A percentile compares a stretch with the other conserved stretches of the same genome.
Conservation (phyloP, 2,888 invertebrate species). For the Campoplex capitator region DNA sequence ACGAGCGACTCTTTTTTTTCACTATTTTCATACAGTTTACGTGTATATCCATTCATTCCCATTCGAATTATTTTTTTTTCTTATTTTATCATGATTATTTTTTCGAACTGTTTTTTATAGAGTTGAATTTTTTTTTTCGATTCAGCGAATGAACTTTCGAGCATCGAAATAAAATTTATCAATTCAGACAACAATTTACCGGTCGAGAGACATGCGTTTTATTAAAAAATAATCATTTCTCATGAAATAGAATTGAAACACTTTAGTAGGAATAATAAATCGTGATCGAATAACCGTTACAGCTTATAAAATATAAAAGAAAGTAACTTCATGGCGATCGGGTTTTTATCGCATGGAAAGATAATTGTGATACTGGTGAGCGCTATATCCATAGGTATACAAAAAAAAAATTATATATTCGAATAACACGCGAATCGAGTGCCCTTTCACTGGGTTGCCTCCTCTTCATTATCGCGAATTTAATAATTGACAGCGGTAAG, state of each 20-base stretch:
- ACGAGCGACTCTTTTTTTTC: background rate
- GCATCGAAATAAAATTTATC: background rate
- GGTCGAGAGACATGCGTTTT: background rate
- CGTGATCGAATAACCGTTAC: constrained; percentile 38
- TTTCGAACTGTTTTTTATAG: background rate
- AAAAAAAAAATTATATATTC: background rate
- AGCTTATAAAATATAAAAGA: constrained; percentile 38
- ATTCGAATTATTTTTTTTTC: background rate
- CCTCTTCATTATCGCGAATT: constrained; percentile 56
- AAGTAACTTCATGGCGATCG: constrained; percentile 48
- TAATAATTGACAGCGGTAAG: constrained; percentile 25
- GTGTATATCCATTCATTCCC: background rate
- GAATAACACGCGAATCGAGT: constrained; percentile 25
- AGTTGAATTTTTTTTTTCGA: background rate
- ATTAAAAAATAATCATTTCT: background rate
- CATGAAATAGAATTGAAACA: constrained; percentile 1
- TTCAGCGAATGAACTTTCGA: background rate
- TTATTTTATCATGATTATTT: background rate
- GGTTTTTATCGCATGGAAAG: constrained; percentile 39
- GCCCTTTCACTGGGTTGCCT: constrained; percentile 56
- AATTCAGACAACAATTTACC: background rate
- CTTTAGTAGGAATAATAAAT: constrained; percentile 4
- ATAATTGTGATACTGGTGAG: constrained; percentile 30
- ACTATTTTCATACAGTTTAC: constrained; percentile 1
- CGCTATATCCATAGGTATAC: background rate